A percentile compares a stretch with the other conserved stretches of the same genome.
Conservation (phyloP, 2,113 vertebrate species). For the Hemiscyllium ocellatum region DNA sequence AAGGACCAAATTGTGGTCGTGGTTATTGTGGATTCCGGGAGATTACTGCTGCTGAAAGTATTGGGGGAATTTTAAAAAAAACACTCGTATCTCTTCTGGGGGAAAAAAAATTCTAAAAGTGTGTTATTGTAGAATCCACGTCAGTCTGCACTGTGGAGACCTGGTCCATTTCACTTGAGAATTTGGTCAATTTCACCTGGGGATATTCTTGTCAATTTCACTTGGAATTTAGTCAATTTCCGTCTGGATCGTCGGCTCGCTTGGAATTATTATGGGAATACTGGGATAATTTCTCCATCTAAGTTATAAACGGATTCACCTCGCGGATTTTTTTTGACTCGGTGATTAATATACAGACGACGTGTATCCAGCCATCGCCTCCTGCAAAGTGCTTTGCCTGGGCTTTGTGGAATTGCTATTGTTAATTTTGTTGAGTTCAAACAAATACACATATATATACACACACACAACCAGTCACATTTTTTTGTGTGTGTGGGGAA, state of each 20-base stretch:
- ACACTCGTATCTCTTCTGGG: not conserved
- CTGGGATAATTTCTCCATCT: constrained; percentile 32
- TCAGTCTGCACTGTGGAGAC: constrained; percentile 12
- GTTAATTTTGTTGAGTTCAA: not conserved
- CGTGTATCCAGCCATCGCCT: constrained; percentile 1
- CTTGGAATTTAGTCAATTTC: not conserved
- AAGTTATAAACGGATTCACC: constrained; percentile 10
- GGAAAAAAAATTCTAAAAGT: not conserved
- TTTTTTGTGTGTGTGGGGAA: not conserved
- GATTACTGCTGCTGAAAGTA: constrained; percentile 8
- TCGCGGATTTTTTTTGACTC: not conserved
- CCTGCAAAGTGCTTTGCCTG: not conserved
- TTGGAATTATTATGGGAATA: constrained; percentile 28
- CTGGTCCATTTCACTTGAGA: constrained; percentile 19
- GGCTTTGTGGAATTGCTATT: constrained; percentile 32
- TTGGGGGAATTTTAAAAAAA: not conserved
- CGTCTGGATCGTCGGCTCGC: not conserved
- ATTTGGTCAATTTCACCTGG: constrained; percentile 19
- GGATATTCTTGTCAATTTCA: constrained; percentile 2
- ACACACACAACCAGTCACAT: not conserved
- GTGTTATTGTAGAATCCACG: constrained; percentile 23
- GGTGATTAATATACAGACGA: constrained; percentile 26
- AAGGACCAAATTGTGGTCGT: constrained; percentile 2
- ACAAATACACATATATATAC: not conserved
- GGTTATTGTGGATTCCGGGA: not conserved